Conservation (phyloP, 2,797 vertebrate genomes). For the Halcyon chelicuti region DNA sequence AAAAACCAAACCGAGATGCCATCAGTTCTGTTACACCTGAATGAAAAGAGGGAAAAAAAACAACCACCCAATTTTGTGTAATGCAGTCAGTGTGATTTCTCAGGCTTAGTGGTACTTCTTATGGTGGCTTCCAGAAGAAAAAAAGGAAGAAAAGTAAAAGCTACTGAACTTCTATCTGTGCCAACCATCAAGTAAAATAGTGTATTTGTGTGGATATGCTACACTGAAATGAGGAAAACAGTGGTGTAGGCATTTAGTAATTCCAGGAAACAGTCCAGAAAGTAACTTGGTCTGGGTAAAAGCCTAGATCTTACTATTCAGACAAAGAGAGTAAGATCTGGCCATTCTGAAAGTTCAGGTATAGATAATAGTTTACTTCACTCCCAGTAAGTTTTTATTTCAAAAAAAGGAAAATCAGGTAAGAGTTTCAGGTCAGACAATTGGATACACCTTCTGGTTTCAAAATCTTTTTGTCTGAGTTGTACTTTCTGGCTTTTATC, state of each 20-base stretch:
- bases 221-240: not conserved
- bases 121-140: not conserved
- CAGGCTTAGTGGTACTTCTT: not conserved
- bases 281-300: not conserved
- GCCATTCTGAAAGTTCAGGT: not conserved
- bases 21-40: not conserved
- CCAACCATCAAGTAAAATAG: not conserved
- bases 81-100: not conserved
- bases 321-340: not conserved
- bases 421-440: not conserved
- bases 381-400: not conserved
- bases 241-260: not conserved
- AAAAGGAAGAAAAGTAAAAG: not conserved
- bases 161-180: not conserved
- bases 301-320: not conserved
- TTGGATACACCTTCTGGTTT: not conserved
- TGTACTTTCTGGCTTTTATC: not conserved
- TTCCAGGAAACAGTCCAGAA: not conserved
- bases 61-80: not conserved
- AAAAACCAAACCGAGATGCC: not conserved
- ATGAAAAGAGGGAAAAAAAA: fast-evolving
- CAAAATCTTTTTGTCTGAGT: not conserved
- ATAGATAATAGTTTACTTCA: not conserved
- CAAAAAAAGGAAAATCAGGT: not conserved
- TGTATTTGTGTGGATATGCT: not conserved